A percentile compares a stretch with the other conserved stretches of the same genome.
phyloP scores from a whole-genome alignment of 2,888 invertebrate genomes.

The Caenorhabditis auriculariae region DNA sequence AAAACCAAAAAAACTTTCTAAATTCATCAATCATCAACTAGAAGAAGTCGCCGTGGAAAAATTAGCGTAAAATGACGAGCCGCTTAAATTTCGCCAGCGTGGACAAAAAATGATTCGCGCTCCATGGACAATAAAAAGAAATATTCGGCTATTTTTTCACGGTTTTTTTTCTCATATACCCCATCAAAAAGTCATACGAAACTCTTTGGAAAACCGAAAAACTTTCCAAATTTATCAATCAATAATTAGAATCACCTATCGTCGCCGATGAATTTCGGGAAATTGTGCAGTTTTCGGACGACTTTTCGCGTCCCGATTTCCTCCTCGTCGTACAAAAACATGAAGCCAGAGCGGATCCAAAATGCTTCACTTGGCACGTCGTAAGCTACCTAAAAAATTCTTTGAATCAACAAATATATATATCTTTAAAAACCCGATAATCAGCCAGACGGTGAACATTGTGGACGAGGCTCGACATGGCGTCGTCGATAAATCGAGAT shows the following conservation, averaged over 20 bases:
- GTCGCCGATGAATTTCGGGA: constrained; percentile 54
- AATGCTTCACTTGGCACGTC: constrained; percentile 54
- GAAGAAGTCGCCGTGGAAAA: too few species aligned
- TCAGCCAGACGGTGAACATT: constrained; percentile 34
- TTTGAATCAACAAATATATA: background rate
- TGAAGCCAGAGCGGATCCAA: constrained; percentile 60
- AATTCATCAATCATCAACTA: too few species aligned
- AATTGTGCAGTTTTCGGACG: constrained; percentile 21
- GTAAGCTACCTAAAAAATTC: constrained; percentile 26
- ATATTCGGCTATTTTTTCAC: too few species aligned
- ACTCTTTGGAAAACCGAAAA: too few species aligned
- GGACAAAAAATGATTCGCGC: too few species aligned
- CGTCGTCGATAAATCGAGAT: constrained; percentile 36
- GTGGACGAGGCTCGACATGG: constrained; percentile 35
- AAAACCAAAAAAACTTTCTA: too few species aligned
- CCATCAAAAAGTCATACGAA: too few species aligned
- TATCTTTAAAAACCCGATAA: constrained; percentile 12
- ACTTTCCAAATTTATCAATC: too few species aligned
- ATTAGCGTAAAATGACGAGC: too few species aligned
- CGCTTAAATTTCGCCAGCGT: too few species aligned
- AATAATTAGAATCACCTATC: constrained; percentile 48
- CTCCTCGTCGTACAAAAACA: constrained; percentile 49
- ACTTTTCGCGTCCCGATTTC: constrained; percentile 32
- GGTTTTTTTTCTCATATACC: too few species aligned
- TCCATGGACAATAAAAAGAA: too few species aligned